Evolutionary conservation across 2,113 vertebrate genomes (phyloP).

Genomic region (Cynopterus brachyotis): DNA sequence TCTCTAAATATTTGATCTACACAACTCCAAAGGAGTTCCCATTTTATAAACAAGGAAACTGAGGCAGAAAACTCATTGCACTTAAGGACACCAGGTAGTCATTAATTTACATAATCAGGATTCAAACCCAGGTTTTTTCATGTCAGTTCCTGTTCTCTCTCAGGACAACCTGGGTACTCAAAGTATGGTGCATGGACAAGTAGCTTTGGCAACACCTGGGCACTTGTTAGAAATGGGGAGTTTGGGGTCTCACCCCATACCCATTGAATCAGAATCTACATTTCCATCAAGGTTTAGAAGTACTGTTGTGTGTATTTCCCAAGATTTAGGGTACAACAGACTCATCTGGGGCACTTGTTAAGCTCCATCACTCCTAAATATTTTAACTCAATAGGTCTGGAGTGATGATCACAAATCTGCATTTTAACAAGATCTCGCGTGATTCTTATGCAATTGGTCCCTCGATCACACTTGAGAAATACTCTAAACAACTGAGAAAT

Average conservation of each 20-base stretch:
- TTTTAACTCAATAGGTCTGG: neutral
- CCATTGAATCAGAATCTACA: neutral
- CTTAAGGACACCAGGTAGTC: neutral
- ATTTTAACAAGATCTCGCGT: neutral
- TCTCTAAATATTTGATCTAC: constrained; percentile 8
- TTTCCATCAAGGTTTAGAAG: neutral
- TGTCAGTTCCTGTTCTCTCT: neutral
- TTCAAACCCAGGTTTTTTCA: neutral
- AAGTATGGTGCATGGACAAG: neutral
- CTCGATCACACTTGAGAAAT: neutral
- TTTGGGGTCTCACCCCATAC: neutral
- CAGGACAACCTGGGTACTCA: neutral
- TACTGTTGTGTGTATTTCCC: neutral
- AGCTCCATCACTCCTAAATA: neutral
- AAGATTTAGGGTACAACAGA: neutral
- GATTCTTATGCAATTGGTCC: neutral
- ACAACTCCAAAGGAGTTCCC: neutral
- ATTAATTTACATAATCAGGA: neutral
- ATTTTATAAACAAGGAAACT: constrained; percentile 38
- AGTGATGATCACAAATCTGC: neutral
- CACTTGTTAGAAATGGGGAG: neutral
- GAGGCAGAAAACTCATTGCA: neutral
- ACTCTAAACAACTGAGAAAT: neutral
- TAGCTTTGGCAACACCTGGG: neutral
- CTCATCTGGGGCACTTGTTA: neutral